Evolutionary conservation across 2,888 invertebrate species (phyloP).

Genomic region (Podotricha telesiphe): DNA sequence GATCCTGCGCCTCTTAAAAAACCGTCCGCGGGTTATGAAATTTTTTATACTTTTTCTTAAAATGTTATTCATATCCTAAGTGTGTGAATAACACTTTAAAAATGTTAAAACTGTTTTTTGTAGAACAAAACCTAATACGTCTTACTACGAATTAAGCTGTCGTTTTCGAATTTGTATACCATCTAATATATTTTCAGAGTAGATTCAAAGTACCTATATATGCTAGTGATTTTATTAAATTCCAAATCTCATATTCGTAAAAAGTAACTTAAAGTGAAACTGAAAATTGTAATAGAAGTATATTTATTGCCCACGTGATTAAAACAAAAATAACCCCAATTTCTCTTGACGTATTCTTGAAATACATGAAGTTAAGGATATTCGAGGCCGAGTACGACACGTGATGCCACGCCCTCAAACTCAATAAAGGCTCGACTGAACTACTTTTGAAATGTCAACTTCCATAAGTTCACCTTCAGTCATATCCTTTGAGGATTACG

Average conservation of each 20-base stretch:
- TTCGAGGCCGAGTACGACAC: constrained; percentile 38
- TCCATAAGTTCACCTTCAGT: constrained; percentile 39
- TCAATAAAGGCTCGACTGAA: constrained; percentile 36
- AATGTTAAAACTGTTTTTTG: too few relatives aligned
- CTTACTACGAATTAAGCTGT: too few relatives aligned
- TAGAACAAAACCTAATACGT: too few relatives aligned
- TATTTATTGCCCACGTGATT: constrained; percentile 12
- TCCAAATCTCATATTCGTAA: neutral
- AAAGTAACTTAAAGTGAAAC: neutral
- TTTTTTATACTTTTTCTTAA: too few relatives aligned
- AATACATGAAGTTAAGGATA: constrained; percentile 36
- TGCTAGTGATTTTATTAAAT: too few relatives aligned
- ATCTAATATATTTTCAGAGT: too few relatives aligned
- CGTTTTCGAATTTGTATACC: too few relatives aligned
- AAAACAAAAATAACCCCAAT: constrained; percentile 19
- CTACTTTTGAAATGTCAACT: constrained; percentile 43
- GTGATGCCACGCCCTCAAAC: constrained; percentile 55
- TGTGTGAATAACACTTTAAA: too few relatives aligned
- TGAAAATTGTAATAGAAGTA: neutral
- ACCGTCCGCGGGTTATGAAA: too few relatives aligned
- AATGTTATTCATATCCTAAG: too few relatives aligned
- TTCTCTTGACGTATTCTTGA: constrained; percentile 32
- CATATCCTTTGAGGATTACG: constrained; percentile 19
- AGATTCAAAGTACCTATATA: too few relatives aligned
- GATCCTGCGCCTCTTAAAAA: too few relatives aligned